Conservation (phyloP, 2,797 vertebrate species). For the Sebastes iracundus region DNA sequence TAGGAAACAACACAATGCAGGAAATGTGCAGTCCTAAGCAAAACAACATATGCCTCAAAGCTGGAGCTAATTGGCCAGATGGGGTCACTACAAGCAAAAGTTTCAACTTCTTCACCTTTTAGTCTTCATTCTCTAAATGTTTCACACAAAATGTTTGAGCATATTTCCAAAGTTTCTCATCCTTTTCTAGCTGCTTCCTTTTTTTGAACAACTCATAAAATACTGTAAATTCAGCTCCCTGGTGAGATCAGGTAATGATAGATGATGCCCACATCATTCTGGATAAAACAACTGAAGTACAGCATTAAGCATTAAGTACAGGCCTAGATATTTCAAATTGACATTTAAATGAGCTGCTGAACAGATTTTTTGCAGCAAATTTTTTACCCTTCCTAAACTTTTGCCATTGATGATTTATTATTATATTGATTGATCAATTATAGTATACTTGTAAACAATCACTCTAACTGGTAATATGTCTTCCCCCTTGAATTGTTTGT, state of each 20-base stretch:
- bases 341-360: not conserved
- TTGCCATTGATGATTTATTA: no score
- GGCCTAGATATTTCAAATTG: not conserved
- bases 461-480: not conserved
- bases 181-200: not conserved
- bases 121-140: not conserved
- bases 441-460: not conserved
- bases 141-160: not conserved
- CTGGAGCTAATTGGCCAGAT: conserved; percentile 26
- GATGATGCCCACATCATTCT: not conserved
- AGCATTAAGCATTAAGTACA: not conserved
- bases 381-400: not conserved
- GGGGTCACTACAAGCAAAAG: conserved; percentile 11
- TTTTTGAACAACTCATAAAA: not conserved
- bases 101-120: not conserved
- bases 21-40: not conserved
- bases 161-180: not conserved
- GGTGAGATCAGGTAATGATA: not conserved
- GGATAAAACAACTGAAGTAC: not conserved
- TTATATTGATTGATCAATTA: not conserved
- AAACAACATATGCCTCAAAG: not conserved
- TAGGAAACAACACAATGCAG: not conserved
- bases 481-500: not conserved
- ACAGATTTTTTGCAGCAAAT: not conserved
- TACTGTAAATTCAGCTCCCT: not conserved